Percentiles rank a stretch among this genome's conserved stretches.
Evolutionary conservation across 2,797 vertebrate genomes (phyloP).

Genomic region (Carcharodon carcharias): DNA sequence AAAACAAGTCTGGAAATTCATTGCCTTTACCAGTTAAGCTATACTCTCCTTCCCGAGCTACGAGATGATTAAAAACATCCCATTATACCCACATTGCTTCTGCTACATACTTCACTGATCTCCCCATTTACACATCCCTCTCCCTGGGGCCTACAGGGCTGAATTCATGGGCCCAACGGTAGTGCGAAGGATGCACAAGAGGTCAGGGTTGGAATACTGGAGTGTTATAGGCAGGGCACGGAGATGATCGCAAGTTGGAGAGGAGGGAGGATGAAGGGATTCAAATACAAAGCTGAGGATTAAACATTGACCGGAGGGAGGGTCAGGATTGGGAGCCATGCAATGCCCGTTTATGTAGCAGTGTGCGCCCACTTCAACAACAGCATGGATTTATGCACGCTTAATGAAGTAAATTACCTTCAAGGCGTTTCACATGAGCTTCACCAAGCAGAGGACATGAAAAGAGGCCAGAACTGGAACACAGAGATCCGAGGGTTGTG

Average conservation of each 20-base stretch:
- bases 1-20: too few species aligned
- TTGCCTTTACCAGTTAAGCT: too few species aligned
- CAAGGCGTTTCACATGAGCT: too few species aligned
- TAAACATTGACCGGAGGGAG: neutral
- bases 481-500: neutral
- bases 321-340: neutral
- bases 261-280: neutral
- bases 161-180: neutral
- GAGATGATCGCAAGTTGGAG: neutral
- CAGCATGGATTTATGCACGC: neutral
- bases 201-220: too few species aligned
- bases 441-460: neutral
- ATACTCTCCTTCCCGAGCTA: too few species aligned
- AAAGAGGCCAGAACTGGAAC: neutral
- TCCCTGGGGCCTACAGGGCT: too few species aligned
- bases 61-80: too few species aligned
- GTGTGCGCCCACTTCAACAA: neutral
- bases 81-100: too few species aligned
- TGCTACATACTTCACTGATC: too few species aligned
- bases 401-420: neutral
- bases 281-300: neutral
- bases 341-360: neutral
- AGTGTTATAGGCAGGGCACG: neutral
- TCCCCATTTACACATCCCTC: too few species aligned
- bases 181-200: neutral